Conservation (phyloP, 2,888 invertebrate species). For the Criorhina ranunculi region DNA sequence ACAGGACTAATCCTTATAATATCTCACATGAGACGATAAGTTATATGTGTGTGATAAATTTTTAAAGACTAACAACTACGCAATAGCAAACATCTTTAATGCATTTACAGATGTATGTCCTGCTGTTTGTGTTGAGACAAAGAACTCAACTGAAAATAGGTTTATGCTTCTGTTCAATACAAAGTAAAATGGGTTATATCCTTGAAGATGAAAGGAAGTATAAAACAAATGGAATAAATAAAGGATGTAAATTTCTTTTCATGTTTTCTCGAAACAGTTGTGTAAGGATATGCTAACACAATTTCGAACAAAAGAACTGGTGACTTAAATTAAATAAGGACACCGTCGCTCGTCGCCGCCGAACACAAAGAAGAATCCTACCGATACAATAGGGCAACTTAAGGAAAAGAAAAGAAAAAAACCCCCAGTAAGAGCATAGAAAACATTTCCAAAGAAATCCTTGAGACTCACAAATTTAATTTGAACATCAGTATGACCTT, state of each 20-base stretch:
- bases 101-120: too few species aligned
- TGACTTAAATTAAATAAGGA: background rate
- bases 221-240: constrained; percentile 24
- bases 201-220: constrained; percentile 9
- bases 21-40: background rate
- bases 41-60: background rate
- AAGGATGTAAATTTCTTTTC: constrained; percentile 39
- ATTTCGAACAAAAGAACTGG: background rate
- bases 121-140: too few species aligned
- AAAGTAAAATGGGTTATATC: too few species aligned
- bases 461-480: constrained; percentile 22
- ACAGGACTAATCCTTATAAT: constrained; percentile 12
- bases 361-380: constrained; percentile 2
- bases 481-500: constrained; percentile 4
- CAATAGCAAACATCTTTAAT: too few species aligned
- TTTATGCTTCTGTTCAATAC: too few species aligned
- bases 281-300: background rate
- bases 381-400: background rate
- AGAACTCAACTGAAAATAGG: too few species aligned
- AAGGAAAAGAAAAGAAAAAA: background rate
- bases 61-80: too few species aligned
- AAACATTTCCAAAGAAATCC: constrained; percentile 14
- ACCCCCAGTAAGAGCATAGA: background rate
- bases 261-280: background rate
- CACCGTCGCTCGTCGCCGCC: too few species aligned